Percentiles rank a stretch among this genome's conserved stretches.
phyloP scores from a whole-genome alignment of 2,113 vertebrate species.

The Lasiurus cinereus region DNA sequence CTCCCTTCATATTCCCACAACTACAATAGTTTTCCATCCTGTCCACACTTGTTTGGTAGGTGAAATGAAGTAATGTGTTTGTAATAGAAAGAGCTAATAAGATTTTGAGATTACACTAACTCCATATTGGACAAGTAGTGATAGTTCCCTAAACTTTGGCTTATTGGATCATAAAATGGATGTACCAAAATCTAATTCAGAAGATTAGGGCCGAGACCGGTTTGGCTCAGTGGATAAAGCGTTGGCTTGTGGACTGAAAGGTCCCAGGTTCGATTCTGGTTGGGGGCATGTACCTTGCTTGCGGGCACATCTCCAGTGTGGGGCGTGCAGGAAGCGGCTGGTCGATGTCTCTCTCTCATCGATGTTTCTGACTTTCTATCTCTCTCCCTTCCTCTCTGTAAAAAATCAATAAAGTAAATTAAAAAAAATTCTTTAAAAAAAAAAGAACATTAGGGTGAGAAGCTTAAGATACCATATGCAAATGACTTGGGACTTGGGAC shows the following conservation, averaged over 20 bases:
- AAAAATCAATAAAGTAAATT: no score
- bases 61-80: not conserved
- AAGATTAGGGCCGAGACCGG: not conserved
- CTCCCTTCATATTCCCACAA: not conserved
- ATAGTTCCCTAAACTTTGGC: not conserved
- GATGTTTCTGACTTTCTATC: no score
- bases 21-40: not conserved
- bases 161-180: not conserved
- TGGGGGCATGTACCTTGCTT: no score
- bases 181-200: not conserved
- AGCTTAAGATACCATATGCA: not conserved
- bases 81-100: not conserved
- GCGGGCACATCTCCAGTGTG: no score
- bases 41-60: not conserved
- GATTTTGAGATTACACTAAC: not conserved
- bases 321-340: no score
- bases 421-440: no score
- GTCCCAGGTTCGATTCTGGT: no score
- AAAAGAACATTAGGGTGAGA: not conserved
- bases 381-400: no score
- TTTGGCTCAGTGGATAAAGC: no score
- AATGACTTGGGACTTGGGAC: not conserved
- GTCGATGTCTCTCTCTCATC: no score
- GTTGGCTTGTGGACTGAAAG: no score
- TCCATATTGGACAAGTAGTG: not conserved